Percentiles rank a stretch among this genome's conserved stretches.
Evolutionary conservation across 2,113 vertebrate species (phyloP).

Genomic region (Xyrauchen texanus): DNA sequence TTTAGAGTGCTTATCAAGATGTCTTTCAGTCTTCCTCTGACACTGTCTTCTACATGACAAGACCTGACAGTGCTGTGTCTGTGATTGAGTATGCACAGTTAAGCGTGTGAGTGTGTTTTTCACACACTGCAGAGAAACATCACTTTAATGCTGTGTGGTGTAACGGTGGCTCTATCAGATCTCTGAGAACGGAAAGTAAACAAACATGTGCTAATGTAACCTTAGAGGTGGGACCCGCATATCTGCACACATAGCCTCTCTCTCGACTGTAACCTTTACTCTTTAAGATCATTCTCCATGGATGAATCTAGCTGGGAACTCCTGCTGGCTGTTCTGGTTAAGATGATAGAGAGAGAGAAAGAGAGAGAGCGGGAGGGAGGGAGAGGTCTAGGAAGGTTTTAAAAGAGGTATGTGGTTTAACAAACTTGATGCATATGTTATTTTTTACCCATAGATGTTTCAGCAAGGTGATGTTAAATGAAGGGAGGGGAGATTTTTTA

Average conservation of each 20-base stretch:
- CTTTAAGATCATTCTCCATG: background rate
- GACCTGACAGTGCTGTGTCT: slow-evolving; percentile 52
- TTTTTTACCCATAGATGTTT: background rate
- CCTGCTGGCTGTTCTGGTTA: background rate
- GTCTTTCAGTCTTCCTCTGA: slow-evolving; percentile 24
- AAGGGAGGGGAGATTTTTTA: background rate
- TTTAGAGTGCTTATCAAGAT: slow-evolving; percentile 45
- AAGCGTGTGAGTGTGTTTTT: slow-evolving; percentile 22
- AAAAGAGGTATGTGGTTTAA: slow-evolving; percentile 8
- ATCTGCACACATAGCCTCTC: no score
- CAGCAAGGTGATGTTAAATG: background rate
- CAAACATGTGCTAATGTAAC: slow-evolving; percentile 23
- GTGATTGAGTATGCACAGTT: slow-evolving; percentile 28
- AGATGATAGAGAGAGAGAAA: no score
- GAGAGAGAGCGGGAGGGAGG: no score
- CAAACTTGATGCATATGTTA: background rate
- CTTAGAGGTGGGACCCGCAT: slow-evolving; percentile 1
- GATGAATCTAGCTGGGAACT: no score
- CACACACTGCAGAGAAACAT: background rate
- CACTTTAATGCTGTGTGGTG: slow-evolving; percentile 41
- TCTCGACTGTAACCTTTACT: no score
- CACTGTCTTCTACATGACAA: slow-evolving; percentile 54
- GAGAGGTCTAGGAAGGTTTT: background rate
- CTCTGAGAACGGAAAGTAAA: slow-evolving; percentile 4
- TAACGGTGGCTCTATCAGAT: slow-evolving; percentile 34